Percentiles rank a stretch among this genome's conserved stretches.
Evolutionary conservation across 2,113 vertebrate species (phyloP).

Genomic region (Scartelaos histophorus): DNA sequence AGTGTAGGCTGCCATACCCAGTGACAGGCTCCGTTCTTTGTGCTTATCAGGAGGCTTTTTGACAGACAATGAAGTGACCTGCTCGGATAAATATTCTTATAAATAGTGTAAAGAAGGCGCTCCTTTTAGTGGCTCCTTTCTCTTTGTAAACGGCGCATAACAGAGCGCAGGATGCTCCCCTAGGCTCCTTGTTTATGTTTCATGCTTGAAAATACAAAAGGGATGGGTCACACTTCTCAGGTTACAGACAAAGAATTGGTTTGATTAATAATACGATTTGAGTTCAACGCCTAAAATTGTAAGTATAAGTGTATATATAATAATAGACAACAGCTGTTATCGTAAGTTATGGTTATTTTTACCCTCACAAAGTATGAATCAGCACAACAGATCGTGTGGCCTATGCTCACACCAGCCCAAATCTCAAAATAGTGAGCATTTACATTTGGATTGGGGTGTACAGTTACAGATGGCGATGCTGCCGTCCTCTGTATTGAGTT

Average conservation of each 20-base stretch:
- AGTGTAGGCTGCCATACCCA: slow-evolving; percentile 16
- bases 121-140: slow-evolving; percentile 19
- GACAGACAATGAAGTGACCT: slow-evolving; percentile 56
- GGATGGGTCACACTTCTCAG: slow-evolving; percentile 69
- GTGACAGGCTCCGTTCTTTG: slow-evolving; percentile 40
- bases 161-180: slow-evolving; percentile 39
- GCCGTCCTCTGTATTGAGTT: background rate
- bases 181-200: slow-evolving; percentile 50
- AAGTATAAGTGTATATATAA: background rate
- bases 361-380: slow-evolving; percentile 57
- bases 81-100: slow-evolving; percentile 35
- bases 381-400: slow-evolving; percentile 37
- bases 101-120: slow-evolving; percentile 18
- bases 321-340: background rate
- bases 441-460: slow-evolving; percentile 66
- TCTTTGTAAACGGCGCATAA: slow-evolving; percentile 37
- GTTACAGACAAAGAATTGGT: slow-evolving; percentile 54
- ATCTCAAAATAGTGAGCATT: slow-evolving; percentile 64
- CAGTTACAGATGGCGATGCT: slow-evolving; percentile 34
- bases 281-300: background rate
- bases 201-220: slow-evolving; percentile 57
- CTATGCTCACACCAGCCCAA: slow-evolving; percentile 24
- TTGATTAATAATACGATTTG: slow-evolving; percentile 9
- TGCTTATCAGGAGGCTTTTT: slow-evolving; percentile 41
- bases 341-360: slow-evolving; percentile 29